Percentiles rank a stretch among this genome's conserved stretches.
phyloP scores from a whole-genome alignment of 1,140 invertebrate genomes.

The Limonius californicus region DNA sequence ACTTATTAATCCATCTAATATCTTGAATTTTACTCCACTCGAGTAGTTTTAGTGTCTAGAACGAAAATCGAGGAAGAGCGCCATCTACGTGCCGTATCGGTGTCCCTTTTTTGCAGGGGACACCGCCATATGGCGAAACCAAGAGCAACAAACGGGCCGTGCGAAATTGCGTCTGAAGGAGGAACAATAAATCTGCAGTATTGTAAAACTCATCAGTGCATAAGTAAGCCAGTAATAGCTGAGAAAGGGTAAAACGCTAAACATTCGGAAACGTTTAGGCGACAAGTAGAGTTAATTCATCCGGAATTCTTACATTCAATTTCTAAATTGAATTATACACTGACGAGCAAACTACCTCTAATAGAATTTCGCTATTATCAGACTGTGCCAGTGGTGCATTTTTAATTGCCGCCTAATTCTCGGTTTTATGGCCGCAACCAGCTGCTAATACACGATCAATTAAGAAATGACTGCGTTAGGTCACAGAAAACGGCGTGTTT shows the following conservation, averaged over 20 bases:
- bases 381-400: not conserved
- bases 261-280: slow-evolving; percentile 38
- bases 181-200: slow-evolving; percentile 38
- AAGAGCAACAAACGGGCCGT: slow-evolving; percentile 1
- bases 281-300: slow-evolving; percentile 36
- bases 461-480: not conserved
- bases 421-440: no score
- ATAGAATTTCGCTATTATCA: not conserved
- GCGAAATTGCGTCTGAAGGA: slow-evolving; percentile 3
- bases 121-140: slow-evolving; percentile 19
- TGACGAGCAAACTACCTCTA: slow-evolving; percentile 18
- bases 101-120: not conserved
- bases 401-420: not conserved
- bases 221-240: slow-evolving; percentile 38
- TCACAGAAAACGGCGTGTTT: not conserved
- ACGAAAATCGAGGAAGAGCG: not conserved
- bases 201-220: slow-evolving; percentile 36
- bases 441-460: no score
- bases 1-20: slow-evolving; percentile 17
- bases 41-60: slow-evolving; percentile 10
- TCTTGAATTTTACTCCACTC: slow-evolving; percentile 13
- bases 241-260: slow-evolving; percentile 38
- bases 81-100: not conserved
- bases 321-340: slow-evolving; percentile 35
- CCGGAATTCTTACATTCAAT: slow-evolving; percentile 37